Evolutionary conservation across 2,113 vertebrate genomes (phyloP), one percentile per base, ranked within the genome.

Genomic region (Menura novaehollandiae): DNA sequence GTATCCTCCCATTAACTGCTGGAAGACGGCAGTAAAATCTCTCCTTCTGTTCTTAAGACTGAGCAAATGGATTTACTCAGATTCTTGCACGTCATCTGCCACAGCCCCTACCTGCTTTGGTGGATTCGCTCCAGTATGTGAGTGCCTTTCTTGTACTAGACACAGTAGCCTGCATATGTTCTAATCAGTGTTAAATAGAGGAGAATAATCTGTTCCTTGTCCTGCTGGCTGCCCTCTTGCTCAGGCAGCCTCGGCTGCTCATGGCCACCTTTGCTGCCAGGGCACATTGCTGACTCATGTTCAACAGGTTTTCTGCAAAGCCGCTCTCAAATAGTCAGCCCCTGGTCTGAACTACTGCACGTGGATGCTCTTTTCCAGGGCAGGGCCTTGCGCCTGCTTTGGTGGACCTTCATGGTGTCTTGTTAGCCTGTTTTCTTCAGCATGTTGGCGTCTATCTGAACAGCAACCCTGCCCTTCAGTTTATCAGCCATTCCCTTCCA

Each of bases 321-420:
- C 64, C 58, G 68, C 35, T 87, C 75, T 82, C 51, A 56, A 0
- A 5, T 5, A 32, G 28, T 26, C 37, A 24, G 53, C 33, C 24
- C 2, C 4, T 0, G 3, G 15, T 63, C 51, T 91, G 55, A 60
- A 2, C 19, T 3, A 3, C 15, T 80, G 39, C 16, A 23, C 0
- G 1, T 13, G 30, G 60, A 13, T 71, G 15, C 66, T 60, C 53
- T 20, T 4, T 64, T 30, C 46, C 68, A 59, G 60, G 24, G n/a
- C 37, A 44, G 24, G 44, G 14, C 41, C 21, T 43, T 14, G 21
- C 0, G 1, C 5, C 19, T 74, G 15, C 46, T 47, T 83, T 86
- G 35, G 15, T 59, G 81, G 58, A 64, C 21, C 53, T 89, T 66
- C 44, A 16, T 7, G 39, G 67, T 33, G 35, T 59, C 62, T 62